A percentile compares a stretch with the other conserved stretches of the same genome.
phyloP scores from a whole-genome alignment of 2,888 invertebrate genomes.

The Coronaproctus castanopsis region DNA sequence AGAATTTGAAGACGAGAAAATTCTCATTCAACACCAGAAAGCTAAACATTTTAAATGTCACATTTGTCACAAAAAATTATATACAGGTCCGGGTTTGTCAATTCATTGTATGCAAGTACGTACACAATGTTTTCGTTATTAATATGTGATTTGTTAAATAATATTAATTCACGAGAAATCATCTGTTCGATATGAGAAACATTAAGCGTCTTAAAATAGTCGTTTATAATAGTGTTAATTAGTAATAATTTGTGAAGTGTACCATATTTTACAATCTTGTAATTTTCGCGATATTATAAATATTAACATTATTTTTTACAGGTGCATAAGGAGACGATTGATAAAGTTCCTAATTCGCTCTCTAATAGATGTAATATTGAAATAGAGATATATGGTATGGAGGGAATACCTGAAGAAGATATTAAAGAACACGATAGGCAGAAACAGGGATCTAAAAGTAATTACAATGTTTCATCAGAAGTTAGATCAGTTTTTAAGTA shows the following conservation, averaged over 20 bases:
- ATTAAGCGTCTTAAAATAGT: no score
- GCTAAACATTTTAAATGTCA: constrained; percentile 99
- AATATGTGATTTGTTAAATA: background rate
- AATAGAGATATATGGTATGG: constrained; percentile 99
- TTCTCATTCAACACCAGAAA: constrained; percentile 97
- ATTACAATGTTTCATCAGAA: constrained; percentile 8
- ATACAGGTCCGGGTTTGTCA: constrained; percentile 92
- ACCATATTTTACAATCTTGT: no score
- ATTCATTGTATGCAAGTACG: constrained; percentile 98
- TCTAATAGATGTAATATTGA: constrained; percentile 95
- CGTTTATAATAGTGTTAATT: no score
- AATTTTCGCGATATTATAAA: no score
- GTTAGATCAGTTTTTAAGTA: background rate
- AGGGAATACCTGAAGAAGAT: constrained; percentile 93
- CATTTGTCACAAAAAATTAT: constrained; percentile 97
- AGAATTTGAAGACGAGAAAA: constrained; percentile 99
- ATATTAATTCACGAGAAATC: no score
- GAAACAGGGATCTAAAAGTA: constrained; percentile 29
- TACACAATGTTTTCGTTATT: background rate
- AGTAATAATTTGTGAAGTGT: no score
- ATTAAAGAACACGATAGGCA: constrained; percentile 82
- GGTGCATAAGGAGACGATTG: constrained; percentile 99
- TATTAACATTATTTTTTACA: constrained; percentile 28
- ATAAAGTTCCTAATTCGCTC: constrained; percentile 96
- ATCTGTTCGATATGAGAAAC: no score